These are phyloP conservation scores for Malacoraja senta DNA, from an alignment of 2,797 vertebrate genomes.

Conservation along the genomic window DNA sequence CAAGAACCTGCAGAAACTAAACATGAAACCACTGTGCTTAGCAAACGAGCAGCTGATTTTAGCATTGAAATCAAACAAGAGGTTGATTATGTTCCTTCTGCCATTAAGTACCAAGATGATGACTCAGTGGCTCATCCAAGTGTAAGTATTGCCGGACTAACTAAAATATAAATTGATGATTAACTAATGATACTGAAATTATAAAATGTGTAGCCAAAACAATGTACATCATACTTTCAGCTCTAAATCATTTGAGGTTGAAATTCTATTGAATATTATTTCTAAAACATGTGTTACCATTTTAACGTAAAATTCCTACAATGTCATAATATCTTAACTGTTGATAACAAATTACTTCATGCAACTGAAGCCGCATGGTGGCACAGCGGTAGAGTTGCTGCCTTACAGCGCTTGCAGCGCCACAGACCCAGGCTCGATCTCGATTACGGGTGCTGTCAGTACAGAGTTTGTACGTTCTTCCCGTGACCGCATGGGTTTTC, in stretches of 20 bases:
- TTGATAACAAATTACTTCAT: background rate
- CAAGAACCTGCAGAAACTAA: slow-evolving; percentile 60
- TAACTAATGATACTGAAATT: background rate
- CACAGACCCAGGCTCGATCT: too few species aligned
- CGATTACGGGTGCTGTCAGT: too few species aligned
- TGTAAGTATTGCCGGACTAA: slow-evolving; percentile 58
- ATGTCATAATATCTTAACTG: background rate
- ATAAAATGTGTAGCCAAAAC: background rate
- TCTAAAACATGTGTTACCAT: background rate
- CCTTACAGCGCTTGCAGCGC: too few species aligned
- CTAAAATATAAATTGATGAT: background rate
- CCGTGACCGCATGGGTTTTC: too few species aligned
- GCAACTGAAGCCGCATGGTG: background rate
- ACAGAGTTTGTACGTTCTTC: too few species aligned
- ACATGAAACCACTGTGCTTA: slow-evolving; percentile 42
- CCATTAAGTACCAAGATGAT: slow-evolving; percentile 83
- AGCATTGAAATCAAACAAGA: slow-evolving; percentile 56
- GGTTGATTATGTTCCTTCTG: slow-evolving; percentile 62
- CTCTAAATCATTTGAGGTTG: background rate
- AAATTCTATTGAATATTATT: background rate
- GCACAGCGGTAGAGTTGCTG: too few species aligned
- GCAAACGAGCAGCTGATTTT: slow-evolving; percentile 47
- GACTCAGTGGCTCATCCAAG: slow-evolving; percentile 81
- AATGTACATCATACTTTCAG: background rate
- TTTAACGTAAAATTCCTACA: background rate